Base-by-base conservation (phyloP, 2,888 invertebrate genomes). In the Eustalomyia histrio region DNA sequence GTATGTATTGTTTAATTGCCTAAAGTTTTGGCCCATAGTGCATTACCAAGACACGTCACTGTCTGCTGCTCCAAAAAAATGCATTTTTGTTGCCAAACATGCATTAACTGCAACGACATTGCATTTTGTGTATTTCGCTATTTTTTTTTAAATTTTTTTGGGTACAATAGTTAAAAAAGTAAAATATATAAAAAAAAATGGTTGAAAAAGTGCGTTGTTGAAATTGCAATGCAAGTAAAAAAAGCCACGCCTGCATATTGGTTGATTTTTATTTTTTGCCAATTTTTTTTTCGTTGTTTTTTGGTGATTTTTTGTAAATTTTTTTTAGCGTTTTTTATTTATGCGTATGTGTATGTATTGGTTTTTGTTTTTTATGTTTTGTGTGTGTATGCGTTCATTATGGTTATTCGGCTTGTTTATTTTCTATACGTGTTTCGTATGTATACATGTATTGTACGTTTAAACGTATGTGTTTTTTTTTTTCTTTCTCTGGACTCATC, bases 171-270 rank as follows among this genome's bases (percentile, higher is more conserved):
- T 74, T 60, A 21, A 29, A 47, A 43, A 47, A n/a, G 43, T 47
- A n/a, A n/a, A n/a, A n/a, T n/a, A n/a, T n/a, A n/a, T n/a, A n/a
- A 47, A n/a, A 47, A 47, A 47, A 43, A 43, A n/a, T 12, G 2
- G 43, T n/a, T 47, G 53, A 67, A 81, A 78, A 81, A 78, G 81
- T 81, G 81, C 81, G 81, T 81, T 69, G 74, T 60, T 74, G 24
- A 60, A 78, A 78, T 75, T 81, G 71, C 83, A 88, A 87, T 87
- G 88, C n/a, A 47, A 88, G 88, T 86, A 85, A 88, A 88, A 88
- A 88, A 88, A 88, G 88, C 88, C 89, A 88, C 88, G 88, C 88
- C 89, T 84, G 89, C 84, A 71, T 71, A 52, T 61, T 78, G 55
- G 43, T 67, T 50, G 65, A 72, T 72, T 78, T 78, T 72, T 78